Conservation (phyloP, 2,797 vertebrate genomes). For the Paguma larvata region DNA sequence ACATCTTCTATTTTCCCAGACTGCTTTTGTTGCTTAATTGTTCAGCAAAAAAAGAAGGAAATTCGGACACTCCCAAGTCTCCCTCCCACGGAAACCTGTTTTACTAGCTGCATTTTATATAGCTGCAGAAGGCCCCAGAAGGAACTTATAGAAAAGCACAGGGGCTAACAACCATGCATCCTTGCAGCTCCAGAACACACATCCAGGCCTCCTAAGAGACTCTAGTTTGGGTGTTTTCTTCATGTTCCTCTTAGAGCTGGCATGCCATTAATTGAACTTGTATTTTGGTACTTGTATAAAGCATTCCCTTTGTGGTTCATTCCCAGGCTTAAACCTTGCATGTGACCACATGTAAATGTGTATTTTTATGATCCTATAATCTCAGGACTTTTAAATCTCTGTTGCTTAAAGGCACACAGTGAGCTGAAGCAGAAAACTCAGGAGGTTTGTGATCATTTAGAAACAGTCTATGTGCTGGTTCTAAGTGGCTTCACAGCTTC, state of each 20-base stretch:
- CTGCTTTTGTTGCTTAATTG: conserved; percentile 72
- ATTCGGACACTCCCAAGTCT: conserved; percentile 63
- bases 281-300: conserved; percentile 86
- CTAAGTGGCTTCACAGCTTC: conserved; percentile 79
- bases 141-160: conserved; percentile 78
- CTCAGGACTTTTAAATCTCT: conserved; percentile 86
- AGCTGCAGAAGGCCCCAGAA: conserved; percentile 74
- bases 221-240: conserved; percentile 86
- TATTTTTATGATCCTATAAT: conserved; percentile 90
- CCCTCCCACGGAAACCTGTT: conserved; percentile 73
- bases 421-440: conserved; percentile 87
- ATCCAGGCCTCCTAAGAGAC: conserved; percentile 82
- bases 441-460: conserved; percentile 87
- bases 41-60: conserved; percentile 56
- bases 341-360: conserved; percentile 91
- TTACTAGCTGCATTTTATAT: conserved; percentile 70
- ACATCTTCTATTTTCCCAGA: conserved; percentile 68
- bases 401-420: conserved; percentile 87
- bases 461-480: conserved; percentile 86
- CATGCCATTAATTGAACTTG: conserved; percentile 86
- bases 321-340: conserved; percentile 87
- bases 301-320: conserved; percentile 87
- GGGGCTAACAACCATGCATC: conserved; percentile 64
- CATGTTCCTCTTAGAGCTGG: conserved; percentile 83
- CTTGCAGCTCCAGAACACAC: conserved; percentile 79